Evolutionary conservation across 2,888 invertebrate genomes (phyloP).

Genomic region (Notodonta dromedarius): DNA sequence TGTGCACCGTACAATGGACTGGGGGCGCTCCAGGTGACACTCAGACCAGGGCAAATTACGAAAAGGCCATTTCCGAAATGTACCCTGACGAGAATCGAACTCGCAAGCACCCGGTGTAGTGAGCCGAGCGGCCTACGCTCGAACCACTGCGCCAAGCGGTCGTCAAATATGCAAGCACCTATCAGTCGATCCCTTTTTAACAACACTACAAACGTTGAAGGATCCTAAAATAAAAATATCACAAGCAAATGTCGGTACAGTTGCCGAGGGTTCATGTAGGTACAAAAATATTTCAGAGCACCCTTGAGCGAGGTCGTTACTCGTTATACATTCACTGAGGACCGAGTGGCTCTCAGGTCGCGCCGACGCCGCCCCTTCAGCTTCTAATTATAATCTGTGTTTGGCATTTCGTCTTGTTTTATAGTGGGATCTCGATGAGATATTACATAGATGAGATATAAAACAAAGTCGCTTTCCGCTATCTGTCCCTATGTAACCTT

Average conservation of each 20-base stretch:
- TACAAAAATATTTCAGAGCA: constrained; percentile 29
- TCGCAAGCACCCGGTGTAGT: too few species aligned
- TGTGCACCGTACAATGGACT: too few species aligned
- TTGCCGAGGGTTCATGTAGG: constrained; percentile 5
- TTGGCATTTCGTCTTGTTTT: constrained; percentile 12
- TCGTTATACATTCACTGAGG: constrained; percentile 46
- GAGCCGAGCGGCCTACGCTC: too few species aligned
- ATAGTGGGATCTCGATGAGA: not conserved
- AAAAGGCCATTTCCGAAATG: too few species aligned
- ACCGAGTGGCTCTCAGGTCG: constrained; percentile 29
- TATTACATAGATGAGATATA: too few species aligned
- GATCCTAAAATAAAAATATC: constrained; percentile 5
- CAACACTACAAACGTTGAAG: constrained; percentile 35
- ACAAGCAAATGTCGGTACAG: not conserved
- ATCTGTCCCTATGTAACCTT: too few species aligned
- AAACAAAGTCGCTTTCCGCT: too few species aligned
- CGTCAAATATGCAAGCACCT: too few species aligned
- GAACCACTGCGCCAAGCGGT: too few species aligned
- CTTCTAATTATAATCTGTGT: constrained; percentile 29
- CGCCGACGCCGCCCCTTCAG: constrained; percentile 26
- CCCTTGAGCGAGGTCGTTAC: constrained; percentile 39
- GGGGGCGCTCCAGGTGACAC: too few species aligned
- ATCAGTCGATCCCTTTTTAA: not conserved
- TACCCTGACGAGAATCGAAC: too few species aligned
- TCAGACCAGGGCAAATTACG: too few species aligned